A percentile compares a stretch with the other conserved stretches of the same genome.
Evolutionary conservation across 2,113 vertebrate species (phyloP).

Genomic region (Podarcis muralis): DNA sequence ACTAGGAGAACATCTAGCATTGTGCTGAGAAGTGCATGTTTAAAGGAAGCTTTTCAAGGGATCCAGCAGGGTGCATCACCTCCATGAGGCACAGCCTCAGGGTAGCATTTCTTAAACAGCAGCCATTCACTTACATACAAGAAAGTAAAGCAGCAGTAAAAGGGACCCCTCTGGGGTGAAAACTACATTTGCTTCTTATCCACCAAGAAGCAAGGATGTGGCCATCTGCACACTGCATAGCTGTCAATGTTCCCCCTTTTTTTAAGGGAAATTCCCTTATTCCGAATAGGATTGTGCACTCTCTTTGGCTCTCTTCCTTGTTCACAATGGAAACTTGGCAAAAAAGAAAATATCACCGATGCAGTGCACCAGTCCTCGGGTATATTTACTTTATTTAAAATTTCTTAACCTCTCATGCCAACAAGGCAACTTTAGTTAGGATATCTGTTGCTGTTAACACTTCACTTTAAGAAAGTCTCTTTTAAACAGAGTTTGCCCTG

Average conservation of each 20-base stretch:
- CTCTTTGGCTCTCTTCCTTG: neutral
- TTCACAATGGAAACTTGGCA: neutral
- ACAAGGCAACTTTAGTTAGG: neutral
- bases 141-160: neutral
- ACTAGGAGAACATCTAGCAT: too few relatives aligned
- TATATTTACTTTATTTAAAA: neutral
- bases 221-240: neutral
- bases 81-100: neutral
- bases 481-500: neutral
- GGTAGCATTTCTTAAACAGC: neutral
- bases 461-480: constrained; percentile 15
- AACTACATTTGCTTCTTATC: neutral
- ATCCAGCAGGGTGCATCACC: neutral
- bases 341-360: neutral
- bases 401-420: neutral
- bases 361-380: neutral
- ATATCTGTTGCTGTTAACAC: constrained; percentile 11
- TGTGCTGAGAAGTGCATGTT: too few relatives aligned
- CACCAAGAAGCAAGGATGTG: neutral
- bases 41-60: neutral
- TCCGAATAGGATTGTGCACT: neutral
- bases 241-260: too few relatives aligned
- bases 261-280: too few relatives aligned
- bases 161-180: neutral
- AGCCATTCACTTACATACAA: neutral